Conservation (phyloP, 2,888 invertebrate species). For the Trilocha varians region DNA sequence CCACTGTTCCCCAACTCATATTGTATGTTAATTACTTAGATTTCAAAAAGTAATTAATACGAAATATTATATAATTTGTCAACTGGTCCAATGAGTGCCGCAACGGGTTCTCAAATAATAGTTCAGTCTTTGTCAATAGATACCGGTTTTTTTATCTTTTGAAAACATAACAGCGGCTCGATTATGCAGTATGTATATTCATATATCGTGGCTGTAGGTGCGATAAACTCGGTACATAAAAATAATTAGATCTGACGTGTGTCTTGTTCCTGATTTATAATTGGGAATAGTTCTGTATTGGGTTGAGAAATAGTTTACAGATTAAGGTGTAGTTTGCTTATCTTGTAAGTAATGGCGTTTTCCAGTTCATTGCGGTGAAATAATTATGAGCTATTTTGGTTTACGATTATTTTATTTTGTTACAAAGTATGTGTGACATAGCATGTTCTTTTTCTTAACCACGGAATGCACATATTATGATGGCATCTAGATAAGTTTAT, state of each 20-base stretch:
- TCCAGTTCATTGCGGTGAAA: too few relatives aligned
- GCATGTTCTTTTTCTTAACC: too few relatives aligned
- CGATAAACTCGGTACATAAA: too few relatives aligned
- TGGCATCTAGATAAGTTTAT: too few relatives aligned
- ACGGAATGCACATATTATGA: too few relatives aligned
- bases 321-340: too few relatives aligned
- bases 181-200: conserved; percentile 21
- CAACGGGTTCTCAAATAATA: conserved; percentile 36
- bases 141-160: conserved; percentile 17
- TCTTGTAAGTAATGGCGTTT: too few relatives aligned
- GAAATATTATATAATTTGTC: conserved; percentile 43
- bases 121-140: conserved; percentile 20
- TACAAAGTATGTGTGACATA: too few relatives aligned
- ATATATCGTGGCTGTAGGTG: conserved; percentile 15
- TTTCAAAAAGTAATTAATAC: conserved; percentile 58
- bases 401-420: too few relatives aligned
- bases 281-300: not conserved
- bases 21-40: conserved; percentile 61
- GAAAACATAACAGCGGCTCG: conserved; percentile 17
- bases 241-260: conserved; percentile 5
- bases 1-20: conserved; percentile 45
- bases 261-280: not conserved
- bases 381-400: too few relatives aligned
- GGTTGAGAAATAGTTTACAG: not conserved
- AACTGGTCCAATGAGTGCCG: conserved; percentile 40